Conservation (phyloP, 2,113 vertebrate species). For the Ageneiosus marmoratus region DNA sequence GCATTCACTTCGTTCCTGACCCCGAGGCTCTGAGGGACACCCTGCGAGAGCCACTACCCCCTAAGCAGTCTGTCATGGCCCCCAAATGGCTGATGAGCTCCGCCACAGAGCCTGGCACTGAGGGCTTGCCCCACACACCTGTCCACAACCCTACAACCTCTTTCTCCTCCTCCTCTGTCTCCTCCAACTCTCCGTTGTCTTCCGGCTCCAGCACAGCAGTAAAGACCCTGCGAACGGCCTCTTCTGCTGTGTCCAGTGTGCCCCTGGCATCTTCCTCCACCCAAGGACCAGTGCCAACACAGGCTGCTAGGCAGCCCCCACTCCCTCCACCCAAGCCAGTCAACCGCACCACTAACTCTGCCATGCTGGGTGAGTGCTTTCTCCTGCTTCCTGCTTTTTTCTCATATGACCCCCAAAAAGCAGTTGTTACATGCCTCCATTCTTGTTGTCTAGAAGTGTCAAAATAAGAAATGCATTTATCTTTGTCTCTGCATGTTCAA, state of each 20-base stretch:
- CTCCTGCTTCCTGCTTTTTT: conserved; percentile 8
- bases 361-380: conserved; percentile 82
- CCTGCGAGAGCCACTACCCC: conserved; percentile 70
- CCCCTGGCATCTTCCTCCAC: conserved; percentile 60
- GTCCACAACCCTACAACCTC: conserved; percentile 62
- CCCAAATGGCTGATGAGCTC: conserved; percentile 87
- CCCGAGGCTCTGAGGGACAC: conserved; percentile 75
- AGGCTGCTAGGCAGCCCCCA: conserved; percentile 85
- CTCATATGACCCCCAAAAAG: conserved; percentile 17
- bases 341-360: conserved; percentile 85
- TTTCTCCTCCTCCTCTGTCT: conserved; percentile 68
- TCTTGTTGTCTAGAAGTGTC: conserved; percentile 10
- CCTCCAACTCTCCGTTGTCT: conserved; percentile 50
- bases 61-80: conserved; percentile 83
- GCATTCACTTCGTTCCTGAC: conserved; percentile 75
- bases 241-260: conserved; percentile 68
- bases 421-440: not conserved
- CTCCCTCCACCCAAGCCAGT: conserved; percentile 90
- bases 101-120: conserved; percentile 71
- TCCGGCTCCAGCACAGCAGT: conserved; percentile 33
- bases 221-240: conserved; percentile 78
- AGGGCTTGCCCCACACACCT: conserved; percentile 65
- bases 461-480: conserved; percentile 15
- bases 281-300: conserved; percentile 51
- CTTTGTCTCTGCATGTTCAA: conserved; percentile 19